phyloP scores from a whole-genome alignment of 2,797 vertebrate species.

The Scomberomorus guttatus region DNA sequence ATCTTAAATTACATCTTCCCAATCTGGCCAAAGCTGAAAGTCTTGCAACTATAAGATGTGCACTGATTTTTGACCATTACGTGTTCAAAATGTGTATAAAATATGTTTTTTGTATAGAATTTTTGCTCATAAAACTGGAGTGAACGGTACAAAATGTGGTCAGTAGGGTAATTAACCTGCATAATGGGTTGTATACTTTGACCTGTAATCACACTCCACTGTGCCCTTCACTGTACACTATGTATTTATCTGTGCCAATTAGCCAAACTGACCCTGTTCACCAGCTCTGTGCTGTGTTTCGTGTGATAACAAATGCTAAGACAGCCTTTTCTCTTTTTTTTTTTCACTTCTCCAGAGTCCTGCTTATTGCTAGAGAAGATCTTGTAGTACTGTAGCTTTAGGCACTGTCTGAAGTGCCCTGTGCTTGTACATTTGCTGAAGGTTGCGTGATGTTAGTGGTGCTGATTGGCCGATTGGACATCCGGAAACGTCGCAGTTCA shows the following conservation, averaged over 20 bases:
- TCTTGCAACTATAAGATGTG: constrained; percentile 59
- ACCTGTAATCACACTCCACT: constrained; percentile 21
- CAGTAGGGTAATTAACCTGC: constrained; percentile 41
- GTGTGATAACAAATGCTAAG: constrained; percentile 33
- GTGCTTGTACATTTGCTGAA: constrained; percentile 61
- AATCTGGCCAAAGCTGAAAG: constrained; percentile 72
- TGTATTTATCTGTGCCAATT: constrained; percentile 67
- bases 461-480: constrained; percentile 33
- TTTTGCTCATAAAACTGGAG: constrained; percentile 37
- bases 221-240: constrained; percentile 23
- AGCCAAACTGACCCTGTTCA: constrained; percentile 52
- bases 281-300: constrained; percentile 42
- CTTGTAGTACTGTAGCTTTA: constrained; percentile 55
- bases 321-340: constrained; percentile 40
- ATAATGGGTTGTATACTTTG: constrained; percentile 26
- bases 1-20: constrained; percentile 43
- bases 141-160: constrained; percentile 56
- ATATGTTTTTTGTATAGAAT: constrained; percentile 48
- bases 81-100: constrained; percentile 55
- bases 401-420: constrained; percentile 26
- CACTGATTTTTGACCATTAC: constrained; percentile 56
- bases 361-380: constrained; percentile 37
- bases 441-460: constrained; percentile 40
- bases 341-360: constrained; percentile 17
- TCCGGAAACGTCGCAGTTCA: constrained; percentile 13